Base-by-base conservation (phyloP, 2,797 vertebrate species). In the Linurgus olivaceus region DNA sequence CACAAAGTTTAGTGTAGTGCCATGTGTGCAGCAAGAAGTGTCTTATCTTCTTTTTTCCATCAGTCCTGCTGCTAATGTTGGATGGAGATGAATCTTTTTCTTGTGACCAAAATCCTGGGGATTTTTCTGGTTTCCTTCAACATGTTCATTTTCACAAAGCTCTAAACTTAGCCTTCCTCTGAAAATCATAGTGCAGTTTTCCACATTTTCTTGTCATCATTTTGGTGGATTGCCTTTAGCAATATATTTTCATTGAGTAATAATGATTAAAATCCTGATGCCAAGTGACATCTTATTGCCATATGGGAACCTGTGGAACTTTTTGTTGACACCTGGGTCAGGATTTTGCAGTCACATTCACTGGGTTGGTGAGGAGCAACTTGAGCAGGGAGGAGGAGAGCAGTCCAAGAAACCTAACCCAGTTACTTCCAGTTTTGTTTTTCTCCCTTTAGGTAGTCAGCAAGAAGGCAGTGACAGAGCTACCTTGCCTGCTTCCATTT, bases 51-150 rank as follows among this genome's bases (percentile, higher is more conserved):
- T 74, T 96, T 90, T 90, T 91, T 93, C 66, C 74, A 31, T 70
- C 89, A 91, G 78, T 94, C 84, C 86, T 92, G 52, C 59, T 96
- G 77, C 77, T 95, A 84, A 83, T 92, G 91, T 78, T 75, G 77
- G 44, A 80, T 80, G 33, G 67, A 90, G 29, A 83, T 35, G 44
- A 78, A 91, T 54, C 54, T 93, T 89, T 84, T 79, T 55, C 52
- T 82, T 81, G 17, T 96, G 80, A 78, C 62, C 87, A 66, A 87
- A 92, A 92, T 80, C 18, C 18, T 73, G n/a, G 24, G 10, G 2
- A 26, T 13, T 86, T 31, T 94, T 48, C 42, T 70, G 16, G 10
- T 83, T 91, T 88, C 14, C 28, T 61, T 77, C 75, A 72, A 6
- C 37, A 20, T 35, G 17, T 58, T 92, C 65, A 13, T 78, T 88